phyloP scores from a whole-genome alignment of 2,888 invertebrate genomes.

The Neoscelio sp. region DNA sequence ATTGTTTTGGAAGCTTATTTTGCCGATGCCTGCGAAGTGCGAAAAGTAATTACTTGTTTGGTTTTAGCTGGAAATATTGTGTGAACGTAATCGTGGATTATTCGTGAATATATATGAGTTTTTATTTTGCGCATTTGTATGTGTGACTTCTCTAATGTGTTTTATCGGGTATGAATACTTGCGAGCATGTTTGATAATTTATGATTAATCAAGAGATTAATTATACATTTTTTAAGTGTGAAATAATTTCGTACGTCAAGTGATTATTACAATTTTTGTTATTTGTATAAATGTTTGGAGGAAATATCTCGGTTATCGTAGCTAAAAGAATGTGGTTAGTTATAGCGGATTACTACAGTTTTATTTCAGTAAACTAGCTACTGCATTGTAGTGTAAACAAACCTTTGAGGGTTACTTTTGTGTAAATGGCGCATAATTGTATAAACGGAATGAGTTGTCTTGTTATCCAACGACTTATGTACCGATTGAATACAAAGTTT shows the following conservation, averaged over 20 bases:
- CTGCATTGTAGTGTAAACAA: neutral
- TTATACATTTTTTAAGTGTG: too few relatives aligned
- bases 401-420: neutral
- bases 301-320: too few relatives aligned
- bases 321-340: neutral
- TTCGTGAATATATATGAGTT: constrained; percentile 6
- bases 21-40: constrained; percentile 12
- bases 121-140: too few relatives aligned
- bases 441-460: neutral
- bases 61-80: constrained; percentile 17
- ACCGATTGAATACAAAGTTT: neutral
- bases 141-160: too few relatives aligned
- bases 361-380: neutral
- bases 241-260: too few relatives aligned
- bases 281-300: too few relatives aligned
- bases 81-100: constrained; percentile 12
- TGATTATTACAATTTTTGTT: too few relatives aligned
- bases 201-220: too few relatives aligned
- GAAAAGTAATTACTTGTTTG: constrained; percentile 31
- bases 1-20: constrained; percentile 22
- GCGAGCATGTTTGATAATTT: too few relatives aligned
- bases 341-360: neutral
- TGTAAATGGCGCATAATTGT: neutral
- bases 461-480: neutral
- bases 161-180: too few relatives aligned